These are phyloP conservation scores for Rhabdomys dilectus DNA, from an alignment of 2,113 vertebrate genomes.

Conservation along the genomic window DNA sequence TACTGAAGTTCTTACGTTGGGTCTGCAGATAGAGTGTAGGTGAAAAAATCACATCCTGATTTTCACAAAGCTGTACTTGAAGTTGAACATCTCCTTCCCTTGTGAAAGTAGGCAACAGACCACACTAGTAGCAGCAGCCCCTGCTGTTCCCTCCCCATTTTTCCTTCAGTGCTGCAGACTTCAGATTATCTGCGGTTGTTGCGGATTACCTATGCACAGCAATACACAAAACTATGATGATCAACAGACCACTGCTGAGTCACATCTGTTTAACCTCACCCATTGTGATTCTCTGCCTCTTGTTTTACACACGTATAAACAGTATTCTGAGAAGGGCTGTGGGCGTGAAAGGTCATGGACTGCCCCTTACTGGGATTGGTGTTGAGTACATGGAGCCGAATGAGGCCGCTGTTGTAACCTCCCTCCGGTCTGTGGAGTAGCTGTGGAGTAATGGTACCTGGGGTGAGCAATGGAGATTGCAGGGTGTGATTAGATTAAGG, in stretches of 20 bases:
- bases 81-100: not conserved
- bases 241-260: not conserved
- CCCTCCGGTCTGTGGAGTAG: not conserved
- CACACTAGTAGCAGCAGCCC: not conserved
- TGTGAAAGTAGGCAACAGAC: not conserved
- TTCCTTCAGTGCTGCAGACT: not conserved
- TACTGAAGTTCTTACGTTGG: not conserved
- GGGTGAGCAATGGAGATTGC: not conserved
- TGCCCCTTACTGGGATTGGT: not conserved
- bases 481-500: not conserved
- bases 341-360: not conserved
- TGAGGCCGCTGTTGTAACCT: not conserved
- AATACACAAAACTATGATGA: not conserved
- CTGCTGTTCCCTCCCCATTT: not conserved
- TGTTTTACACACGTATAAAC: not conserved
- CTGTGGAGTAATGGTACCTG: not conserved
- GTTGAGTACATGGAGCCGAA: not conserved
- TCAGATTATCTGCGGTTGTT: not conserved
- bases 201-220: not conserved
- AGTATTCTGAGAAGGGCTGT: not conserved
- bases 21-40: not conserved
- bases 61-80: not conserved
- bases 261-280: not conserved
- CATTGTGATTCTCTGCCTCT: not conserved
- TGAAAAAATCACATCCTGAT: not conserved